These are phyloP conservation scores for Halocynthia aurantium DNA, from an alignment of 23 tunicate genomes.

Conservation along the genomic window DNA sequence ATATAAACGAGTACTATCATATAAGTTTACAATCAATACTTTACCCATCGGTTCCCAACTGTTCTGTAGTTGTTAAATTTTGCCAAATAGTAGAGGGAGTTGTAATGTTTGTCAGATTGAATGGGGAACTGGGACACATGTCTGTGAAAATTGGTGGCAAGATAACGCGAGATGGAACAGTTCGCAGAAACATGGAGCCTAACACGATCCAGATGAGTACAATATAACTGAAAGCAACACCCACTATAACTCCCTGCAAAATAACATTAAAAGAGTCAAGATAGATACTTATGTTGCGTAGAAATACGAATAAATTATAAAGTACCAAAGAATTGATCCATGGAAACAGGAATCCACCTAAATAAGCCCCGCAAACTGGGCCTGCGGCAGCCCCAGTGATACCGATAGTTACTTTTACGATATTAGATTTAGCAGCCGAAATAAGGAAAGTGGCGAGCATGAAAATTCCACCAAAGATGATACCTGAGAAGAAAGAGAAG, in stretches of 20 bases:
- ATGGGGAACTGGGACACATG: background rate
- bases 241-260: slow-evolving; percentile 11
- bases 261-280: no score
- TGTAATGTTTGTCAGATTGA: background rate
- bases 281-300: no score
- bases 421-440: background rate
- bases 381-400: slow-evolving; percentile 12
- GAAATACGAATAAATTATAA: no score
- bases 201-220: slow-evolving; percentile 6
- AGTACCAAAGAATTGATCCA: background rate
- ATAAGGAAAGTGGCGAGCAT: slow-evolving; percentile 3
- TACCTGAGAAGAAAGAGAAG: background rate
- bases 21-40: no score
- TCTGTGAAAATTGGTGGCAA: background rate
- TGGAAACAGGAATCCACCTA: slow-evolving; percentile 10
- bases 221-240: background rate
- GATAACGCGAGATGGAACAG: slow-evolving; percentile 7
- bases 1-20: background rate
- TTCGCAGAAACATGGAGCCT: background rate
- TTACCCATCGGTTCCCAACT: no score
- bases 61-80: no score
- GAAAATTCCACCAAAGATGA: slow-evolving; percentile 3
- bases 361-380: slow-evolving; percentile 8
- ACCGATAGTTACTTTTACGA: slow-evolving; percentile 1
- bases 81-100: no score